Evolutionary conservation across 2,888 invertebrate genomes (phyloP), one percentile per base, ranked within the genome.

Genomic region (Pecten maximus): DNA sequence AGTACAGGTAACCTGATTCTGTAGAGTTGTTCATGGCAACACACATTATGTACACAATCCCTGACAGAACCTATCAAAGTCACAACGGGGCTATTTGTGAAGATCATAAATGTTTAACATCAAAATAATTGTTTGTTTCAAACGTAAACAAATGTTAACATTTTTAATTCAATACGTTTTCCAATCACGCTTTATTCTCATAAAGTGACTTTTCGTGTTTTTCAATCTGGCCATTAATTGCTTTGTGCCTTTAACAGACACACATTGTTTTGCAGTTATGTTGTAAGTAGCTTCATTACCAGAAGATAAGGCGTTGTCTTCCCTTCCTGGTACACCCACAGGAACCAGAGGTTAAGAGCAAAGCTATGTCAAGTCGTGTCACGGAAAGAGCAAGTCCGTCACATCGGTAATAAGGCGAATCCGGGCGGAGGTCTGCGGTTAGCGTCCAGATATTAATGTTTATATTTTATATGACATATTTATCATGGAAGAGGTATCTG

Each of bases 131-230:
- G 28, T 35, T 35, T 28, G 23, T 74, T 23, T 19, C 6, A 23
- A 23, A 23, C 19, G 23, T 23, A 54, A 54, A 54, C 23, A 19
- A 54, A 23, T 8, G 54, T 54, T 74, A 10, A 35, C 6, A 74
- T 28, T 74, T 50, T 35, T 35, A 74, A 74, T 35, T 35, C 28
- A 74, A 35, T 54, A 74, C 10, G 28, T 74, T 35, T 74, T 35
- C 10, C 35, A 28, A 8, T 74, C 74, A 74, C 35, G 74, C 74
- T 10, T 74, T 35, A 54, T 15, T 23, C 54, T 54, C 54, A 28
- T 74, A 74, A 74, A 74, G 74, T 74, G 74, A 74, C 35, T 74
- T 74, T 74, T 35, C 74, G 2, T 74, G 74, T 74, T 28, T 74
- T 74, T 35, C 74, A 74, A 74, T 35, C 23, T 10, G 6, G 74